Evolutionary conservation across 2,888 invertebrate genomes (phyloP), one percentile per base, ranked within the genome.

Genomic region (Sipha maydis): DNA sequence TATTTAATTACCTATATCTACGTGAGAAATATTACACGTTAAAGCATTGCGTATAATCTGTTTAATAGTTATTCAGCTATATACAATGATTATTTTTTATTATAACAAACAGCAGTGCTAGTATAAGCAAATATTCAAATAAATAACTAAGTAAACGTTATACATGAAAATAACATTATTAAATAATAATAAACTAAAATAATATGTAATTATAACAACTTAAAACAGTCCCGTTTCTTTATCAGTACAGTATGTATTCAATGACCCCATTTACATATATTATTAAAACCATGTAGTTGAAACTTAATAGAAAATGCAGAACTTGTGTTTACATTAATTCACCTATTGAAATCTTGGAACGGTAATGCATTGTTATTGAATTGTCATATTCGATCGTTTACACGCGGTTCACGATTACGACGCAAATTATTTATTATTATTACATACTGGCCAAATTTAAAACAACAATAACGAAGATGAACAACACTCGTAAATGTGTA

Each of bases 1-100:
- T 54, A 83, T 83, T 83, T 83, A 83, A 83, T 83, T 83, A 54
- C 71, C 14, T 28, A 9, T 77, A 28, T 21, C 54, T 71, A 17
- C 83, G 83, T 54, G 48, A 71, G 54, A 83, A 83, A 83, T 73
- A 34, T 54, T 73, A 31, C 31, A 83, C 54, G 17, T 41, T 69
- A n/a, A 41, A 82, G 9, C 71, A 17, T 71, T 71, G n/a, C 61
- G 19, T 38, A 79, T 61, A 61, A 61, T 61, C 79, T 38, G 61
- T n/a, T 48, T 14, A 56, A 56, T 79, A 79, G 56, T 67, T 67
- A 67, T 67, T 31, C 31, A 71, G 31, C 28, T 69, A 28, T 69
- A 28, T 28, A 3, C 4, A 71, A 71, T 71, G 28, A 31, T 71
- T 14, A 28, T 28, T 28, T 17, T 28, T 71, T 14, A 71, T 71